Percentiles rank a stretch among this genome's conserved stretches.
Conservation (phyloP, 2,797 vertebrate species). For the Sebastes trivittatus region DNA sequence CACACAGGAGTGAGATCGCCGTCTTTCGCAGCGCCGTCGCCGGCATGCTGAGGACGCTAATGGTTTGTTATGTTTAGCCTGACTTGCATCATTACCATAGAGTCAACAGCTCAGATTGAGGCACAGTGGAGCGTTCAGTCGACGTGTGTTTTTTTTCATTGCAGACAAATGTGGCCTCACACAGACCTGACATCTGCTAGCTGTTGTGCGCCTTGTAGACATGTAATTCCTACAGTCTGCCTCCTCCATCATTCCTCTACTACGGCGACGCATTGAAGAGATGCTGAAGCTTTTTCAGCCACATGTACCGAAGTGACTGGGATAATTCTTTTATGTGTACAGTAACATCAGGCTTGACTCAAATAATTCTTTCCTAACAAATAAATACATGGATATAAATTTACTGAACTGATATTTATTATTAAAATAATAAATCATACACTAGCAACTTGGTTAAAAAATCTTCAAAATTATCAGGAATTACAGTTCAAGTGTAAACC, state of each 20-base stretch:
- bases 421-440: too few species aligned
- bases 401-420: too few species aligned
- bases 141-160: slow-evolving; percentile 58
- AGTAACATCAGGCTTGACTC: too few species aligned
- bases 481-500: too few species aligned
- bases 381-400: too few species aligned
- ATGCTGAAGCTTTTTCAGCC: neutral
- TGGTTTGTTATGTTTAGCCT: slow-evolving; percentile 82
- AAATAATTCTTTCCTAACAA: too few species aligned
- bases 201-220: slow-evolving; percentile 72
- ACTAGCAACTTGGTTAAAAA: too few species aligned
- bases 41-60: slow-evolving; percentile 70
- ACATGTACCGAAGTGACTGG: neutral
- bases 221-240: slow-evolving; percentile 56
- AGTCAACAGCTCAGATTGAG: slow-evolving; percentile 79
- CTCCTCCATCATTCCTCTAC: slow-evolving; percentile 54
- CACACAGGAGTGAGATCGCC: slow-evolving; percentile 51
- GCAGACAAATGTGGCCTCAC: slow-evolving; percentile 77
- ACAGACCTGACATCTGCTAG: slow-evolving; percentile 75
- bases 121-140: slow-evolving; percentile 72
- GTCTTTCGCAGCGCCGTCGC: slow-evolving; percentile 58
- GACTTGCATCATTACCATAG: slow-evolving; percentile 81
- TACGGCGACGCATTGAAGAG: slow-evolving; percentile 9
- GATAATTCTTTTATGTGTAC: too few species aligned
- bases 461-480: too few species aligned